These are phyloP conservation scores for Pseudanteris insignis DNA, from an alignment of 2,888 invertebrate species.

Conservation along the genomic window DNA sequence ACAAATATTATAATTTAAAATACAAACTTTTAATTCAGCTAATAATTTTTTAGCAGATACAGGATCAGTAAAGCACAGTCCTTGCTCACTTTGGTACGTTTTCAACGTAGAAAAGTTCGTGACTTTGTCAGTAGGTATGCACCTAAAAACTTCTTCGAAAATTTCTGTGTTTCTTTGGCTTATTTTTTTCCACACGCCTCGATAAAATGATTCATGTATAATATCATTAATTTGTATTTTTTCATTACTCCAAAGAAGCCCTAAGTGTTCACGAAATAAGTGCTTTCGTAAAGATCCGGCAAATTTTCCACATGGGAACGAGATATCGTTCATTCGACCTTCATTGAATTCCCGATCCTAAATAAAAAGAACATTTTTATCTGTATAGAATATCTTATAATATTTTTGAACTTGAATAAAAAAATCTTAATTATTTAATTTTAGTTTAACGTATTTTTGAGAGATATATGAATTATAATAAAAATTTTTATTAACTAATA, in stretches of 20 bases:
- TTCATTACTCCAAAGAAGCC: conserved; percentile 70
- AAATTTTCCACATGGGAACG: conserved; percentile 85
- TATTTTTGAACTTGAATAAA: conserved; percentile 3
- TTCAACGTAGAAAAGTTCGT: conserved; percentile 81
- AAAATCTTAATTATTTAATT: too few relatives aligned
- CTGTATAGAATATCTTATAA: too few relatives aligned
- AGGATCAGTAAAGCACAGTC: conserved; percentile 79
- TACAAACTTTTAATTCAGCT: conserved; percentile 74
- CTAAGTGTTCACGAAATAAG: conserved; percentile 92
- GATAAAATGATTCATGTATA: conserved; percentile 84
- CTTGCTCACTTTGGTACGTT: conserved; percentile 77
- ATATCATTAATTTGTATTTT: conserved; percentile 76
- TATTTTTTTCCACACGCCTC: conserved; percentile 81
- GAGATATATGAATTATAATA: too few relatives aligned
- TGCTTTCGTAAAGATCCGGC: conserved; percentile 85
- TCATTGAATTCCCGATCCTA: conserved; percentile 83
- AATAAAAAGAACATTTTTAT: too few relatives aligned
- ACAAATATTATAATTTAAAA: conserved; percentile 3
- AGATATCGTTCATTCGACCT: conserved; percentile 82
- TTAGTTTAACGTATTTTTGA: too few relatives aligned
- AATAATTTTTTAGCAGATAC: conserved; percentile 78
- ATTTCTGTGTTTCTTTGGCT: conserved; percentile 86
- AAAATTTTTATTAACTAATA: too few relatives aligned
- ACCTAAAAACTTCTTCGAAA: conserved; percentile 92
- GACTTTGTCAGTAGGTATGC: conserved; percentile 86